Evolutionary conservation across 2,113 vertebrate genomes (phyloP).

Genomic region (Limanda limanda): DNA sequence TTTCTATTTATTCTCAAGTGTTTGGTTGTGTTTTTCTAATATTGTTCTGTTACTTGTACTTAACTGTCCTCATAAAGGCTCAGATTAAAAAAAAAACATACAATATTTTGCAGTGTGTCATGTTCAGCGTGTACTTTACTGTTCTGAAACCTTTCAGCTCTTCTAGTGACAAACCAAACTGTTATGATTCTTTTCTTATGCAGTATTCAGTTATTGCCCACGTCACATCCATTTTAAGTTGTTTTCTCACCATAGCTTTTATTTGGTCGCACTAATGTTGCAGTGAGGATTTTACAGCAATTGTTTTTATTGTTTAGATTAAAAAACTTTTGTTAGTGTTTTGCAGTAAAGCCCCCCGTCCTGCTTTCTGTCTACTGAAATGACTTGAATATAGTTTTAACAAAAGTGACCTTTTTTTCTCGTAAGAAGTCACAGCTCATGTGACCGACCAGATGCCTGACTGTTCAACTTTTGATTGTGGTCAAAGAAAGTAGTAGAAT

Average conservation of each 20-base stretch:
- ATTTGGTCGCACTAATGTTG: neutral
- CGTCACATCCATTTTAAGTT: neutral
- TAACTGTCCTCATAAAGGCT: neutral
- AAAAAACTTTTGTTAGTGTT: slow-evolving; percentile 1
- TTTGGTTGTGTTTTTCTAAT: neutral
- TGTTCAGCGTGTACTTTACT: neutral
- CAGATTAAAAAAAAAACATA: neutral
- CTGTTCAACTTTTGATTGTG: neutral
- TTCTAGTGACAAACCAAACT: neutral
- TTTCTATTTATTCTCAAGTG: neutral
- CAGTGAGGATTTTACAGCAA: neutral
- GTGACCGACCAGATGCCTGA: neutral
- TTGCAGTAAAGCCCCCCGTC: neutral
- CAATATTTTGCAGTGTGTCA: neutral
- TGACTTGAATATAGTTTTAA: slow-evolving; percentile 34
- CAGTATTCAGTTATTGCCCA: slow-evolving; percentile 6
- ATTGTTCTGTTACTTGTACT: neutral
- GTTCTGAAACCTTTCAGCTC: neutral
- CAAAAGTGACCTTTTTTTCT: slow-evolving; percentile 46
- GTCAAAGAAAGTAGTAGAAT: neutral
- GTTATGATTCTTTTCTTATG: neutral
- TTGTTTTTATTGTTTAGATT: neutral
- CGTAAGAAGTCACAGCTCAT: slow-evolving; percentile 2
- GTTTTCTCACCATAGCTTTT: neutral
- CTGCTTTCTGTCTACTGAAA: slow-evolving; percentile 26